Evolutionary conservation across 2,797 vertebrate genomes (phyloP), one percentile per base, ranked within the genome.

Genomic region (Argentina silus): DNA sequence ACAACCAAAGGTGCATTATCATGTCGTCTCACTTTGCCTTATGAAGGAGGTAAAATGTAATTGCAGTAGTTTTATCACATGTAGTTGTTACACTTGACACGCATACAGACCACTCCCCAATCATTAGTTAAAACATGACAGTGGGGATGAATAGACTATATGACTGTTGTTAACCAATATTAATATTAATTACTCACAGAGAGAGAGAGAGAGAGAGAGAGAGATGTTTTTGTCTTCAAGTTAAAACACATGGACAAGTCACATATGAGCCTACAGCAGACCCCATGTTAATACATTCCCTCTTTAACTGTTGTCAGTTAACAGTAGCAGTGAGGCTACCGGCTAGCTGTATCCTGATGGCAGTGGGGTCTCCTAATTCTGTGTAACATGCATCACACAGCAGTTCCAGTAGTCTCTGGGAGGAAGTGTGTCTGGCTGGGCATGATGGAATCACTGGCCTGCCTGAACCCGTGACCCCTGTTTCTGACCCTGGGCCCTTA

Each of bases 311-410:
- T 4, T 4, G 4, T 36, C 27, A 36, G 27, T 36, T 36, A 36
- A 36, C 27, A 36, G 27, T 53, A 15, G 50, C 50, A 5, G 50
- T 6, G 50, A 51, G 50, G 11, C n/a, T 50, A 4, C 48, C 10
- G 15, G 51, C 14, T 53, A n/a, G 51, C 62, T 67, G 57, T 53
- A 70, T n/a, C 55, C 10, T 42, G 15, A 36, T 27, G 36, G 8
- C 2, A 19, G 17, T 15, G 11, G 42, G 6, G 17, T 15, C 55
- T 44, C 17, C 48, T n/a, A 45, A 60, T 79, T 88, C 75, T 21
- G 67, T 80, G 73, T 81, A 90, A 90, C 79, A 78, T 87, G 85
- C 82, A 88, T 92, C 91, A 90, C 79, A 27, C 63, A 56, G 68
- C 70, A 55, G 78, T 84, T 83, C 71, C 85, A 85, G 85, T 78